Evolutionary conservation across 30 jellyfish, hydroid and myxozoan genomes (phyloP).

Genomic region (Hydra vulgaris): DNA sequence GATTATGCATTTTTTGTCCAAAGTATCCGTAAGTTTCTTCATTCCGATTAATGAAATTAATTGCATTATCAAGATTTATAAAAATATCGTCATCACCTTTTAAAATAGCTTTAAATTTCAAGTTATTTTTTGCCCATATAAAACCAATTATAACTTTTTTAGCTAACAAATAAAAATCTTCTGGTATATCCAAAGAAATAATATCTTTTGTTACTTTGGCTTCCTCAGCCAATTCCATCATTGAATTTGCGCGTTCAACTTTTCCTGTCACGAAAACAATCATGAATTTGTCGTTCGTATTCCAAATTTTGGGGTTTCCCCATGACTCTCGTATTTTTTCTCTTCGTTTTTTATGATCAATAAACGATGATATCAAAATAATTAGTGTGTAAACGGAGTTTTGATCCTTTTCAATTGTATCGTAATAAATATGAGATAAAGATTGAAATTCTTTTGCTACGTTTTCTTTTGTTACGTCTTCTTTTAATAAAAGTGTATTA

Average conservation of each 20-base stretch:
- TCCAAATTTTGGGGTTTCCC: slow-evolving; percentile 26
- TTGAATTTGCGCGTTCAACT: neutral
- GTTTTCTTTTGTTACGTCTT: neutral
- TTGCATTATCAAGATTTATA: slow-evolving; percentile 15
- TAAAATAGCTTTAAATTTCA: slow-evolving; percentile 15
- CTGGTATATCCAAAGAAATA: slow-evolving; percentile 27
- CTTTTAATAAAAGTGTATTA: too few species aligned
- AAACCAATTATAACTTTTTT: slow-evolving; percentile 24
- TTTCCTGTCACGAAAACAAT: slow-evolving; percentile 18
- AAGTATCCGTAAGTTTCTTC: neutral
- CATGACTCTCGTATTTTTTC: slow-evolving; percentile 13
- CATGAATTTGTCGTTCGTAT: neutral
- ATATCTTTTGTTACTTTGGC: slow-evolving; percentile 9
- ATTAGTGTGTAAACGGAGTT: neutral
- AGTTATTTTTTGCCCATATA: slow-evolving; percentile 15
- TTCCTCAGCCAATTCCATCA: slow-evolving; percentile 17
- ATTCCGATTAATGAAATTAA: neutral
- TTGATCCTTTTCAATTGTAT: neutral
- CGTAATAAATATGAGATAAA: neutral
- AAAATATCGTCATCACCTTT: slow-evolving; percentile 32
- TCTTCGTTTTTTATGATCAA: slow-evolving; percentile 13
- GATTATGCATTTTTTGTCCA: slow-evolving; percentile 17
- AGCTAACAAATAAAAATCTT: slow-evolving; percentile 16
- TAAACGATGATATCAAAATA: slow-evolving; percentile 16
- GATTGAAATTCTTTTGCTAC: neutral